phyloP scores from a whole-genome alignment of 2,113 vertebrate species.

The Notarius lentiginosus region DNA sequence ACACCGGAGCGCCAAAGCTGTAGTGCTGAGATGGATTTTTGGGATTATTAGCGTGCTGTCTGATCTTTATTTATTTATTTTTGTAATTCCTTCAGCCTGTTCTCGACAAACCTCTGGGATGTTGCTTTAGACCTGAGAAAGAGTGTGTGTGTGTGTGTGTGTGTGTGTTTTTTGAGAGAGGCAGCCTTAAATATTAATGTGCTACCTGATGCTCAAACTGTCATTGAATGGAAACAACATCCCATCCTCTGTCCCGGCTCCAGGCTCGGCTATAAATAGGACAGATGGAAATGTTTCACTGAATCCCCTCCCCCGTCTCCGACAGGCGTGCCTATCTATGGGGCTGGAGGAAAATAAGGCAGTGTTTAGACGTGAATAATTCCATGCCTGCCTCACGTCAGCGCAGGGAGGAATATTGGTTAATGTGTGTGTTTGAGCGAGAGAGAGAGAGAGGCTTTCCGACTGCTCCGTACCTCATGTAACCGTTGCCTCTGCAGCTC shows the following conservation, averaged over 20 bases:
- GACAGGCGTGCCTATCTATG: conserved; percentile 11
- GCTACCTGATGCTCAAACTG: conserved; percentile 51
- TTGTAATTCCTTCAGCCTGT: neutral
- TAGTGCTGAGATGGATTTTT: neutral
- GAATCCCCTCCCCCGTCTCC: conserved; percentile 18
- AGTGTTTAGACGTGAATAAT: conserved; percentile 19
- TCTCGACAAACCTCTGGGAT: neutral
- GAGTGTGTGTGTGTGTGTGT: neutral
- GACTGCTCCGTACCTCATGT: neutral
- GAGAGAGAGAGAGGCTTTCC: neutral
- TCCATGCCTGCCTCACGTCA: neutral
- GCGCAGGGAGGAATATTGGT: neutral
- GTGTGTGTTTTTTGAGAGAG: neutral
- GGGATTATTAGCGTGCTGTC: conserved; percentile 2
- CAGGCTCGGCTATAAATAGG: conserved; percentile 42
- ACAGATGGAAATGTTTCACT: conserved; percentile 37
- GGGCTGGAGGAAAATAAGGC: conserved; percentile 17
- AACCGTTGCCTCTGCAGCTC: neutral
- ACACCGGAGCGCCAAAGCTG: neutral
- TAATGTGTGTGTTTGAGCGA: neutral
- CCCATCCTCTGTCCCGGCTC: conserved; percentile 29
- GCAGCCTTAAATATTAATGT: conserved; percentile 49
- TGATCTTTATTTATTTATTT: neutral
- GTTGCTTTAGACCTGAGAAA: neutral
- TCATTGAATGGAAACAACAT: conserved; percentile 45